Percentiles rank a stretch among this genome's conserved stretches.
Evolutionary conservation across 2,888 invertebrate species (phyloP).

Genomic region (Oegoconia quadripuncta): DNA sequence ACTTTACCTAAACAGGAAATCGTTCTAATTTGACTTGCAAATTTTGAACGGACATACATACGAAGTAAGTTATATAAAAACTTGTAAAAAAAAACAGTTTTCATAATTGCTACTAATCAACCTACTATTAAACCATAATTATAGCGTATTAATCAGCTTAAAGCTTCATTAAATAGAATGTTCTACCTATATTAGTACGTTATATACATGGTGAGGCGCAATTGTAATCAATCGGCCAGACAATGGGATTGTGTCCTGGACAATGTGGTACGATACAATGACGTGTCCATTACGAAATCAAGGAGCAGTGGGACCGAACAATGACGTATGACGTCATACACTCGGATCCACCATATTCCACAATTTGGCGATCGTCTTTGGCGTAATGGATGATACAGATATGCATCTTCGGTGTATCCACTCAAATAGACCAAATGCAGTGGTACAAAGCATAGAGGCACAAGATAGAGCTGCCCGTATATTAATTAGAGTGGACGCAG

Average conservation of each 20-base stretch:
- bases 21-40: too few species aligned
- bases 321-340: too few species aligned
- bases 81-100: background rate
- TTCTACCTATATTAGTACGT: constrained; percentile 11
- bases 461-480: too few species aligned
- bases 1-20: too few species aligned
- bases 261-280: constrained; percentile 29
- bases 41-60: constrained; percentile 5
- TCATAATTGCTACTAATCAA: constrained; percentile 1
- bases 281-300: constrained; percentile 34
- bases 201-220: constrained; percentile 39
- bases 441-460: too few species aligned
- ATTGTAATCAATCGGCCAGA: constrained; percentile 60
- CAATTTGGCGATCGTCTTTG: too few species aligned
- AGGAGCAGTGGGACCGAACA: too few species aligned
- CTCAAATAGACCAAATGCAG: too few species aligned
- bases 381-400: too few species aligned
- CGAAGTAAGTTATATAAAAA: background rate
- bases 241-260: constrained; percentile 36
- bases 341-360: too few species aligned
- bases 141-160: constrained; percentile 52
- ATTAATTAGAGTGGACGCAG: too few species aligned
- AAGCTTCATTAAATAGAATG: constrained; percentile 44
- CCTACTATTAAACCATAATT: constrained; percentile 33
- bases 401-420: too few species aligned